Evolutionary conservation across 2,797 vertebrate genomes (phyloP).

Genomic region (Myotis vivesi): DNA sequence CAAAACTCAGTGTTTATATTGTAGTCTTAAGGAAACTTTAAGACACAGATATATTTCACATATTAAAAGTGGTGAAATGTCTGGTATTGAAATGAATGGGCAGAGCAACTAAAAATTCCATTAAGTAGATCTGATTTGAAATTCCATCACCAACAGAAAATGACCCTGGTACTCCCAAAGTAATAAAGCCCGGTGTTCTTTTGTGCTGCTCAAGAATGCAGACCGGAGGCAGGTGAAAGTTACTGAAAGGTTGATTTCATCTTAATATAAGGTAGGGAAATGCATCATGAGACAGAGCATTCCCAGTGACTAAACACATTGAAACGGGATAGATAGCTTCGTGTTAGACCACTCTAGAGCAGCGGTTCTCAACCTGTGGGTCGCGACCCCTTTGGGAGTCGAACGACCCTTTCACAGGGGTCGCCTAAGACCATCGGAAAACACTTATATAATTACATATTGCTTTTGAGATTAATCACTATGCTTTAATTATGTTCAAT

Average conservation of each 20-base stretch:
- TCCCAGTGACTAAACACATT: not conserved
- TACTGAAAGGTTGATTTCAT: constrained; percentile 40
- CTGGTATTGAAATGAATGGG: constrained; percentile 54
- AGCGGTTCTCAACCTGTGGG: too few species aligned
- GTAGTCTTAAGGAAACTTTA: constrained; percentile 58
- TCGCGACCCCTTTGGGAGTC: too few species aligned
- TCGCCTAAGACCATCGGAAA: too few species aligned
- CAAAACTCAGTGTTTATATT: constrained; percentile 63
- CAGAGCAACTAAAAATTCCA: constrained; percentile 45
- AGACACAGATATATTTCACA: constrained; percentile 49
- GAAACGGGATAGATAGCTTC: not conserved
- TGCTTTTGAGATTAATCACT: too few species aligned
- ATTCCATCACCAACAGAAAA: constrained; percentile 70
- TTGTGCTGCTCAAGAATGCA: not conserved
- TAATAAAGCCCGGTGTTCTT: constrained; percentile 32
- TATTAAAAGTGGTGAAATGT: constrained; percentile 3
- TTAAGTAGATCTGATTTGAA: constrained; percentile 67
- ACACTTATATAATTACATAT: too few species aligned
- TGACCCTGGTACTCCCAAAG: constrained; percentile 37
- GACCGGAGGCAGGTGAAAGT: not conserved
- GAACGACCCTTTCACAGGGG: too few species aligned
- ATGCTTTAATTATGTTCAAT: too few species aligned
- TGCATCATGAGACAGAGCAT: not conserved
- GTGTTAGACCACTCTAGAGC: not conserved
- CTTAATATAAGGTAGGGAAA: not conserved